Evolutionary conservation across 2,113 vertebrate genomes (phyloP).

Genomic region (Sylvia atricapilla): DNA sequence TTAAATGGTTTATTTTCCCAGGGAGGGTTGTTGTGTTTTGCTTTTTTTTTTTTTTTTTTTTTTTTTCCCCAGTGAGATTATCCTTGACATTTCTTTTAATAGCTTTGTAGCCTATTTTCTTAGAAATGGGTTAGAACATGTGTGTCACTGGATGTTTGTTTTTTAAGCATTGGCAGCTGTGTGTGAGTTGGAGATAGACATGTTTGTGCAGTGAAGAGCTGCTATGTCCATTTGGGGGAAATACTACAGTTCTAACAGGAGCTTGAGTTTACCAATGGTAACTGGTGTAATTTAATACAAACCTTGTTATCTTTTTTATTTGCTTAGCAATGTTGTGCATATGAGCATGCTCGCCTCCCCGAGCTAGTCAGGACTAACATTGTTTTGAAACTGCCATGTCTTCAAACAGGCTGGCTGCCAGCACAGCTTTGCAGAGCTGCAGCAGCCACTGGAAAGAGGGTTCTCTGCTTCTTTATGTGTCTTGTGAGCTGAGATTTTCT

Average conservation of each 20-base stretch:
- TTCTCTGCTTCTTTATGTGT: neutral
- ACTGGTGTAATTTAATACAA: conserved; percentile 6
- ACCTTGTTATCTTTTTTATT: conserved; percentile 23
- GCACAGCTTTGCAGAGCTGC: conserved; percentile 14
- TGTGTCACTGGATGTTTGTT: conserved; percentile 58
- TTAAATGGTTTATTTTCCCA: conserved; percentile 53
- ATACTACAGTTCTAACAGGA: conserved; percentile 36
- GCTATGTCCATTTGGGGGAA: conserved; percentile 22
- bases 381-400: conserved; percentile 51
- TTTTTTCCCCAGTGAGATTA: neutral
- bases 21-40: neutral
- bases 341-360: neutral
- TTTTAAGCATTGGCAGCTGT: conserved; percentile 54
- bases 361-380: neutral
- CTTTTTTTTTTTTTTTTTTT: neutral
- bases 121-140: conserved; percentile 60
- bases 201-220: conserved; percentile 49
- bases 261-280: neutral
- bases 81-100: conserved; percentile 53
- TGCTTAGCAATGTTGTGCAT: neutral
- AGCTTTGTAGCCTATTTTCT: conserved; percentile 50
- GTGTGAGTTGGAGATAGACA: conserved; percentile 25
- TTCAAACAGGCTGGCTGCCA: conserved; percentile 36
- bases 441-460: neutral
- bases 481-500: neutral